These are phyloP conservation scores for Neodontobutis hainanensis DNA, from an alignment of 2,113 vertebrate species.

Conservation along the genomic window DNA sequence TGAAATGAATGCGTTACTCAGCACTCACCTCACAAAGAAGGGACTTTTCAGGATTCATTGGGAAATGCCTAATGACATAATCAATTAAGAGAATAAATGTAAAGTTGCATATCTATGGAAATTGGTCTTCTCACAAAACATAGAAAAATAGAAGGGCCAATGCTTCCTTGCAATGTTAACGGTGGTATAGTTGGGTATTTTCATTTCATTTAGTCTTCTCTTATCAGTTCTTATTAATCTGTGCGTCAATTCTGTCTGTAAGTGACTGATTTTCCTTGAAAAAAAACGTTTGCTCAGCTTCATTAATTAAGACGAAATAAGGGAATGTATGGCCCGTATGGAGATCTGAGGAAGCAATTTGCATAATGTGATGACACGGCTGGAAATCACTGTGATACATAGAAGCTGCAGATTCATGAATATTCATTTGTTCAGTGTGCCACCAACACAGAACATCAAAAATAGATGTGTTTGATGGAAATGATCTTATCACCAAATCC, in stretches of 20 bases:
- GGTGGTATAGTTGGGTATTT: no score
- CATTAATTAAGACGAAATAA: slow-evolving; percentile 66
- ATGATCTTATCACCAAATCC: slow-evolving; percentile 64
- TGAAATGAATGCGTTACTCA: no score
- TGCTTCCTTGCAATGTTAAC: no score
- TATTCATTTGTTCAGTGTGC: slow-evolving; percentile 58
- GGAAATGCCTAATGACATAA: no score
- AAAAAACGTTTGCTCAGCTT: slow-evolving; percentile 53
- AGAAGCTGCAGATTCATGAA: slow-evolving; percentile 61
- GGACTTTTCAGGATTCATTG: no score
- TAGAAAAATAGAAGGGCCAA: no score
- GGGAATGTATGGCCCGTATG: slow-evolving; percentile 20
- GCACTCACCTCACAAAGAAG: no score
- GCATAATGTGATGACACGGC: slow-evolving; percentile 67
- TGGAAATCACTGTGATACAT: slow-evolving; percentile 65
- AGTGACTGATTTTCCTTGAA: slow-evolving; percentile 43
- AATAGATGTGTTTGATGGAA: slow-evolving; percentile 56
- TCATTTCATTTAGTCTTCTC: slow-evolving; percentile 27
- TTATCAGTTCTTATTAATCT: slow-evolving; percentile 54
- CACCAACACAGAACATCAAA: slow-evolving; percentile 58
- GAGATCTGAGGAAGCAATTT: slow-evolving; percentile 67
- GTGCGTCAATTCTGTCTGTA: slow-evolving; percentile 37
- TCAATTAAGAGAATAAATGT: no score
- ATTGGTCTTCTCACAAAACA: no score
- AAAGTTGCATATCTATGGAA: no score